A percentile compares a stretch with the other conserved stretches of the same genome.
Evolutionary conservation across 2,888 invertebrate species (phyloP).

Genomic region (Amiota mariae): DNA sequence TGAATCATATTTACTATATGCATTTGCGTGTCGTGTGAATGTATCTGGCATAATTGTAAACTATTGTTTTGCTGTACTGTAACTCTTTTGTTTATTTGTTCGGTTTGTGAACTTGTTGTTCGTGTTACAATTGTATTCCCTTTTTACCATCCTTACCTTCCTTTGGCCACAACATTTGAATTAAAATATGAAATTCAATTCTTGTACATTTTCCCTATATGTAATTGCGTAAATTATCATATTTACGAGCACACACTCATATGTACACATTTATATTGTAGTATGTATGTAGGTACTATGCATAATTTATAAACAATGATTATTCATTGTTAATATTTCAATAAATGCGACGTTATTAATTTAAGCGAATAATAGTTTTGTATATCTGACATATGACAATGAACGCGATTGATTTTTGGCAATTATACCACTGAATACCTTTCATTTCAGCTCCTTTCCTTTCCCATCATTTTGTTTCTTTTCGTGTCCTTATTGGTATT

Average conservation of each 20-base stretch:
- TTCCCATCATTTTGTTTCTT: too few relatives aligned
- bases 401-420: too few relatives aligned
- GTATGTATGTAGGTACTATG: not conserved
- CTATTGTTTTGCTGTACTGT: slow-evolving; percentile 9
- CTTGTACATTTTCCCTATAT: not conserved
- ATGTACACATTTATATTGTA: too few relatives aligned
- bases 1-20: slow-evolving; percentile 9
- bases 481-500: too few relatives aligned
- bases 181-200: slow-evolving; percentile 4
- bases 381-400: too few relatives aligned
- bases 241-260: not conserved
- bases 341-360: not conserved
- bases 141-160: too few relatives aligned
- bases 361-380: too few relatives aligned
- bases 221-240: slow-evolving; percentile 3
- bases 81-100: not conserved
- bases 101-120: not conserved
- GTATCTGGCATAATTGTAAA: slow-evolving; percentile 3
- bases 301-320: not conserved
- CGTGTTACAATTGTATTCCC: not conserved
- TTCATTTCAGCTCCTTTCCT: too few relatives aligned
- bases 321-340: slow-evolving; percentile 13
- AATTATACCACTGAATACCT: too few relatives aligned
- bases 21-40: slow-evolving; percentile 9
- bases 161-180: not conserved